Conservation (phyloP, 2,797 vertebrate genomes). For the Chromobotia macracanthus region DNA sequence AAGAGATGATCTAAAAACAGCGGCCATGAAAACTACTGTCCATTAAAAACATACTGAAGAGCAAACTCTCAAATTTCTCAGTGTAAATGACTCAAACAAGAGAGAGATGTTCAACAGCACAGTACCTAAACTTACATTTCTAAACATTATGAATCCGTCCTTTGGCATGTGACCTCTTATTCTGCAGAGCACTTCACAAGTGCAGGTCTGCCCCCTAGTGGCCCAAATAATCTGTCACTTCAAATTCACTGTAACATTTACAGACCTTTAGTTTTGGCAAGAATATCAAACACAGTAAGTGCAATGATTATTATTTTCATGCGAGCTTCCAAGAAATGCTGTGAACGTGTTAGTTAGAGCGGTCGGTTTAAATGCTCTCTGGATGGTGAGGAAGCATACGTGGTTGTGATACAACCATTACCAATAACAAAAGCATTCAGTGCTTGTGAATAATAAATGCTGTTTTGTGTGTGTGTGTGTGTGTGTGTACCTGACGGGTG, state of each 20-base stretch:
- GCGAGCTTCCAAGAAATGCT: neutral
- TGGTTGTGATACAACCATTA: too few relatives aligned
- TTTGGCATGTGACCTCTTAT: slow-evolving; percentile 19
- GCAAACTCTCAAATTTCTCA: neutral
- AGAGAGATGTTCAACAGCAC: slow-evolving; percentile 3
- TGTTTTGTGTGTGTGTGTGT: too few relatives aligned
- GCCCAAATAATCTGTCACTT: neutral
- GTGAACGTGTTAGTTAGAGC: neutral
- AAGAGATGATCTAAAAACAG: neutral
- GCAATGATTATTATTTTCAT: neutral
- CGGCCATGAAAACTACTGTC: neutral
- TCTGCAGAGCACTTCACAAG: slow-evolving; percentile 8
- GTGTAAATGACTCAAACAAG: neutral
- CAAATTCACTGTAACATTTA: neutral
- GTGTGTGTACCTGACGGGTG: slow-evolving; percentile 71
- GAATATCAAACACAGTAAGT: slow-evolving; percentile 28
- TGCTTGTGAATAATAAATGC: neutral
- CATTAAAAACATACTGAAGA: neutral
- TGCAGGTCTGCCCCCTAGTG: slow-evolving; percentile 23
- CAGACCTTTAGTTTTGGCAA: slow-evolving; percentile 19
- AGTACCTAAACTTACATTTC: slow-evolving; percentile 13
- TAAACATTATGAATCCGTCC: slow-evolving; percentile 5
- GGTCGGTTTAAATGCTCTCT: slow-evolving; percentile 71
- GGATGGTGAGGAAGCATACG: too few relatives aligned
- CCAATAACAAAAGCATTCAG: neutral